Evolutionary conservation across 2,113 vertebrate species (phyloP).

Genomic region (Poecilia latipinna): DNA sequence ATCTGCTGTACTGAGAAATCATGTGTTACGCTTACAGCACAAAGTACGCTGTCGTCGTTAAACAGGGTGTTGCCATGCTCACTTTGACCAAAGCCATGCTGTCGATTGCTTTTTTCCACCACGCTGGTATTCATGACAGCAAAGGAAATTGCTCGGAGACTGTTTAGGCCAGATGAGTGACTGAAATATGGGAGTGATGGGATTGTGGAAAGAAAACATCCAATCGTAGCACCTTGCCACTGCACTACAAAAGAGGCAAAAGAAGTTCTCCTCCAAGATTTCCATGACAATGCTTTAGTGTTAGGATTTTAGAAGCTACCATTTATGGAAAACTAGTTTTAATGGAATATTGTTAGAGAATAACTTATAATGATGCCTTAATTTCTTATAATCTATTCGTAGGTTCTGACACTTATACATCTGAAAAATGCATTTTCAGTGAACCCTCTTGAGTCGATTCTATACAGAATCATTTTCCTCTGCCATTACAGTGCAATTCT

Average conservation of each 20-base stretch:
- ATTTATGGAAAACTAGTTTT: neutral
- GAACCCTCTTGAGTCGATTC: too few species aligned
- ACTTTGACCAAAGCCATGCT: conserved; percentile 60
- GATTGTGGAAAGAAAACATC: conserved; percentile 25
- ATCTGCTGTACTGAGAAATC: conserved; percentile 65
- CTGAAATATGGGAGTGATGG: conserved; percentile 35
- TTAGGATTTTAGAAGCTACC: neutral
- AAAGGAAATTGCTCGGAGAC: conserved; percentile 39
- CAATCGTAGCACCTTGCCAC: conserved; percentile 26
- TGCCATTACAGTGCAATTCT: too few species aligned
- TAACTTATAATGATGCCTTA: neutral
- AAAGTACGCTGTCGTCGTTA: conserved; percentile 63
- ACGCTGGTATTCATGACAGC: conserved; percentile 47
- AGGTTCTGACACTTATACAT: neutral
- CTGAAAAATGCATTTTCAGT: too few species aligned
- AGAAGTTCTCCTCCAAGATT: neutral
- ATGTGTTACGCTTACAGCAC: conserved; percentile 63
- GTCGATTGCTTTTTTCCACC: conserved; percentile 31
- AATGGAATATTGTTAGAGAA: neutral
- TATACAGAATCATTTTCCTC: too few species aligned
- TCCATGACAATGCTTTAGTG: rapidly evolving
- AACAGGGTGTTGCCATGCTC: conserved; percentile 67
- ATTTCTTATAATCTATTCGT: neutral
- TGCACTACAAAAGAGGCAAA: neutral
- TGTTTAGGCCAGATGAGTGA: conserved; percentile 33